Conservation (phyloP, 2,113 vertebrate genomes). For the Cavia aperea region DNA sequence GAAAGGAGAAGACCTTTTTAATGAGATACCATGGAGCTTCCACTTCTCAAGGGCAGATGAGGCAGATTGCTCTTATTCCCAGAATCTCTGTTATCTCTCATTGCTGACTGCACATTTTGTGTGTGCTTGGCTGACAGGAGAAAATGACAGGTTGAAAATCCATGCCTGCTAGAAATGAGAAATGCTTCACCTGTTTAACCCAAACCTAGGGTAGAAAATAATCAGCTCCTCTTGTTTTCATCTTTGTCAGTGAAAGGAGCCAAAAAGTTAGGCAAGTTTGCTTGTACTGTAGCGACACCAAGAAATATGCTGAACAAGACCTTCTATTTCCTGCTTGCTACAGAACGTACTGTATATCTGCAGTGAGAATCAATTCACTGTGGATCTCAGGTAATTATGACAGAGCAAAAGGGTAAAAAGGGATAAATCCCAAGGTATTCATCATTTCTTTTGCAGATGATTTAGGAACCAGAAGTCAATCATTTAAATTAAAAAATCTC, state of each 20-base stretch:
- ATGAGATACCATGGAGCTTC: conserved; percentile 49
- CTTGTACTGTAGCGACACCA: not conserved
- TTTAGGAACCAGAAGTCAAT: conserved; percentile 40
- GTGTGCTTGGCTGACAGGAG: conserved; percentile 29
- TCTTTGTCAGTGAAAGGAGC: conserved; percentile 46
- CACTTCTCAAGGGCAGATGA: conserved; percentile 40
- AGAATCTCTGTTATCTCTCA: conserved; percentile 28
- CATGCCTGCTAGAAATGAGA: conserved; percentile 21
- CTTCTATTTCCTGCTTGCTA: not conserved
- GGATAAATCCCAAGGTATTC: conserved; percentile 37
- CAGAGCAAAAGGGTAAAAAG: conserved; percentile 9
- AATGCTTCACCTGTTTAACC: conserved; percentile 22
- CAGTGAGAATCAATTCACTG: not conserved
- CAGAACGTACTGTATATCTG: not conserved
- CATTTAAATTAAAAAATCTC: conserved; percentile 57
- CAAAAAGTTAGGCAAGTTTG: not conserved
- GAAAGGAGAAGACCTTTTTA: conserved; percentile 57
- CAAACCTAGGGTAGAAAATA: conserved; percentile 38
- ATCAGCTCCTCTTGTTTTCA: conserved; percentile 29
- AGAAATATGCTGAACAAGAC: not conserved
- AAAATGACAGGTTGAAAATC: conserved; percentile 44
- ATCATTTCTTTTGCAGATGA: conserved; percentile 36
- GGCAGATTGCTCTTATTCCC: conserved; percentile 38
- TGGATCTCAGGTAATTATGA: conserved; percentile 46
- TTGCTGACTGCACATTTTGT: not conserved